phyloP scores from a whole-genome alignment of 1,140 invertebrate species.

The Zaprionus vittiger region DNA sequence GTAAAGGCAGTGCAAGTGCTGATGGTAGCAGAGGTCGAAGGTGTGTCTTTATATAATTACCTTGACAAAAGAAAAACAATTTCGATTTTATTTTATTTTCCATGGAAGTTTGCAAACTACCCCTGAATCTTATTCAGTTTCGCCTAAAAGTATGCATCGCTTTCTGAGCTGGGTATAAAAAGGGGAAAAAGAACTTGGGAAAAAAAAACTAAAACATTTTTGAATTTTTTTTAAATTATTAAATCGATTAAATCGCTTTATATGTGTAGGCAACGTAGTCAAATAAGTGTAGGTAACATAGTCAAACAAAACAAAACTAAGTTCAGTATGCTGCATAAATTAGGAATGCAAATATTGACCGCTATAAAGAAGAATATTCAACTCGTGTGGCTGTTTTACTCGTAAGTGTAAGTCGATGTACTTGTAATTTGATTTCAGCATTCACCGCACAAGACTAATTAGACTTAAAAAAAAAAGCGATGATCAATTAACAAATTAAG shows the following conservation, averaged over 20 bases:
- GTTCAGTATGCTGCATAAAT: too few species aligned
- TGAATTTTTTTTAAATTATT: too few species aligned
- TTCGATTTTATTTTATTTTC: too few species aligned
- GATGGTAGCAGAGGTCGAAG: not conserved
- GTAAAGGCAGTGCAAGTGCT: not conserved
- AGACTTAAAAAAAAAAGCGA: not conserved
- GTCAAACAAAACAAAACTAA: too few species aligned
- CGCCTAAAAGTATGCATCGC: slow-evolving; percentile 7
- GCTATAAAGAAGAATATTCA: too few species aligned
- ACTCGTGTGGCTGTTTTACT: not conserved
- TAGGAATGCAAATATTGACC: too few species aligned
- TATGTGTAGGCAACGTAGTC: too few species aligned
- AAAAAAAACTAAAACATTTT: too few species aligned
- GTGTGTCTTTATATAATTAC: not conserved
- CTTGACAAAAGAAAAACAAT: not conserved
- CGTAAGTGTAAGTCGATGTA: not conserved
- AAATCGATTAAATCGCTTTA: too few species aligned
- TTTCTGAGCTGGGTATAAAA: not conserved
- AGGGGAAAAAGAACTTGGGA: too few species aligned
- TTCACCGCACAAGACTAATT: not conserved
- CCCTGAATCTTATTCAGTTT: not conserved
- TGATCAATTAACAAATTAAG: not conserved
- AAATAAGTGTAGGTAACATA: too few species aligned
- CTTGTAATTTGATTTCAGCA: not conserved
- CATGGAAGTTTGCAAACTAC: not conserved